Percentiles rank a stretch among this genome's conserved stretches.
These are phyloP conservation scores for Anhinga anhinga DNA, from an alignment of 2,113 vertebrate genomes.

Conservation along the genomic window DNA sequence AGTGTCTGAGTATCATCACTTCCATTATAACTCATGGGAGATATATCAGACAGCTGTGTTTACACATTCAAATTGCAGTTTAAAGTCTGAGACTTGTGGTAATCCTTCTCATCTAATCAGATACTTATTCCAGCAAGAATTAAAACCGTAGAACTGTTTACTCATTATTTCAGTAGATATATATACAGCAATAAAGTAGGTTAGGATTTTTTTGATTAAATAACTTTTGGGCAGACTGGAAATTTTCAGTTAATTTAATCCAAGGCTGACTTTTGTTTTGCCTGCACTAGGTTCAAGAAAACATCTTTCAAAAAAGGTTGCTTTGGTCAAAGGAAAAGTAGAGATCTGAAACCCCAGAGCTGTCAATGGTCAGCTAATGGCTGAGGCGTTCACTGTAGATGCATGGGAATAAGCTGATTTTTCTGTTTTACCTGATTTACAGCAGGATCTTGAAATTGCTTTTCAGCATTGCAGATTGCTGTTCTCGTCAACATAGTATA, in stretches of 20 bases:
- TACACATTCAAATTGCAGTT: slow-evolving; percentile 7
- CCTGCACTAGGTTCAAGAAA: neutral
- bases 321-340: neutral
- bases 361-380: neutral
- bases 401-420: neutral
- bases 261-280: neutral
- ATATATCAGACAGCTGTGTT: slow-evolving; percentile 15
- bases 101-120: slow-evolving; percentile 39
- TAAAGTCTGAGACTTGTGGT: neutral
- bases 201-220: neutral
- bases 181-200: neutral
- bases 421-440: neutral
- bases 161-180: neutral
- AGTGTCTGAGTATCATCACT: neutral
- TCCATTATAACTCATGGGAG: slow-evolving; percentile 5
- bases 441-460: neutral
- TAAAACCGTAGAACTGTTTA: neutral
- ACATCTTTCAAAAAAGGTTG: neutral
- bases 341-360: neutral
- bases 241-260: neutral
- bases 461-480: neutral
- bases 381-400: neutral
- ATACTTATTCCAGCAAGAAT: neutral
- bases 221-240: neutral
- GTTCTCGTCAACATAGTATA: neutral